Evolutionary conservation across 2,888 invertebrate genomes (phyloP), one percentile per base, ranked within the genome.

Genomic region (Eupeodes luniger): DNA sequence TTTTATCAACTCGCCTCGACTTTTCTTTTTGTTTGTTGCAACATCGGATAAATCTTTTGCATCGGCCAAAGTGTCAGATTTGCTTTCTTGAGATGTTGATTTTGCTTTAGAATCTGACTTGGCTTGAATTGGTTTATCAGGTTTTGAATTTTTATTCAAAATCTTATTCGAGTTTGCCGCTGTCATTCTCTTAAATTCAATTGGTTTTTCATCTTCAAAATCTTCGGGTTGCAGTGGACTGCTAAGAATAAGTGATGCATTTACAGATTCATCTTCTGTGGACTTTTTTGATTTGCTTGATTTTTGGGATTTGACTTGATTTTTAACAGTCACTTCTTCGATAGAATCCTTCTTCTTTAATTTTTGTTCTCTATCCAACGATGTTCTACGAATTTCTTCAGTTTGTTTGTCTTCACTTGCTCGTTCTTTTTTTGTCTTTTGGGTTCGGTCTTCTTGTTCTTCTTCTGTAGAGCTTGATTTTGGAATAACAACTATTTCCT

Each of bases 181-280:
- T 44, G 89, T 87, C 89, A 90, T 90, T 66, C 89, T 72, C 44
- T 89, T 90, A 53, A 90, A 89, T 75, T 91, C 90, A 11, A 83
- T 82, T 19, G 88, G 80, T 53, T 89, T 89, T 67, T 90, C 88
- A 16, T 89, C 83, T 69, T 85, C 81, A 16, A 77, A 61, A 47
- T 86, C 69, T 44, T 78, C 36, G 6, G 14, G 79, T 69, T 77
- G 70, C 16, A 11, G 2, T 53, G 72, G 80, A 57, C 47, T 59
- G 11, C 51, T 27, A 14, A 53, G 10, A 55, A 77, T 47, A 51
- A 27, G 85, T 80, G 89, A 85, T 86, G 89, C 79, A 90, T 89
- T 77, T n/a, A 70, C 7, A 16, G 59, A 16, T 53, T 72, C 53
- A 53, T 86, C 80, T 14, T 80, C 75, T 57, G 27, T 4, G n/a